phyloP scores from a whole-genome alignment of 2,797 vertebrate genomes.

The Sebastiscus albofasciatus region DNA sequence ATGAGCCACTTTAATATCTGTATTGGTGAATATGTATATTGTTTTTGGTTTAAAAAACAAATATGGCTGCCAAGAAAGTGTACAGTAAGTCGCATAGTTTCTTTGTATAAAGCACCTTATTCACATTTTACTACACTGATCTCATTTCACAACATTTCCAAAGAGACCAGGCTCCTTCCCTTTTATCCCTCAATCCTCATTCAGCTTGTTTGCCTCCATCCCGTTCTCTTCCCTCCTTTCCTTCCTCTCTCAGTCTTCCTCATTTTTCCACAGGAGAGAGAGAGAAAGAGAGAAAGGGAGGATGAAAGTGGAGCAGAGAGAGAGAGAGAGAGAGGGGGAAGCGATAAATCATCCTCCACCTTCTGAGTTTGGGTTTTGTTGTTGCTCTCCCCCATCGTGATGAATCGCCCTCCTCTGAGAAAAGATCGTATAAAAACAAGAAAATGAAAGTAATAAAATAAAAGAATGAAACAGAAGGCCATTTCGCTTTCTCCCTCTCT shows the following conservation, averaged over 20 bases:
- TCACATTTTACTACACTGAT: background rate
- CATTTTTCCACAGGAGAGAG: background rate
- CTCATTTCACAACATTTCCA: background rate
- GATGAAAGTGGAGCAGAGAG: slow-evolving; percentile 7
- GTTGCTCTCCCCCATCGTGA: slow-evolving; percentile 70
- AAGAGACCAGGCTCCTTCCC: background rate
- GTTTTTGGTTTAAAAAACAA: background rate
- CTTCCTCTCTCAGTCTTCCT: background rate
- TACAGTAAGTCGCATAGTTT: background rate
- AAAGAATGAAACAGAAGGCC: slow-evolving; percentile 66
- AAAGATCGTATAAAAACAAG: slow-evolving; percentile 73
- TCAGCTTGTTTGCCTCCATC: background rate
- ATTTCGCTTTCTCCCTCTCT: slow-evolving; percentile 22
- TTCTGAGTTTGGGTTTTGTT: slow-evolving; percentile 70
- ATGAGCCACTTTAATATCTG: background rate
- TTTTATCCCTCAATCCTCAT: background rate
- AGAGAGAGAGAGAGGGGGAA: background rate
- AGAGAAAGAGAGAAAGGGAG: background rate
- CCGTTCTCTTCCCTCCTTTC: background rate
- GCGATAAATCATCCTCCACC: slow-evolving; percentile 76
- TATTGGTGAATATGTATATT: background rate
- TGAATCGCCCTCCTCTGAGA: slow-evolving; percentile 76
- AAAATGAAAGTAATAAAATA: slow-evolving; percentile 80
- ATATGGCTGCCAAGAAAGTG: background rate
- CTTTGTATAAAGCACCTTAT: background rate